Evolutionary conservation across 2,888 invertebrate species (phyloP), one percentile per base, ranked within the genome.

Genomic region (Drosophila nr. medialis): DNA sequence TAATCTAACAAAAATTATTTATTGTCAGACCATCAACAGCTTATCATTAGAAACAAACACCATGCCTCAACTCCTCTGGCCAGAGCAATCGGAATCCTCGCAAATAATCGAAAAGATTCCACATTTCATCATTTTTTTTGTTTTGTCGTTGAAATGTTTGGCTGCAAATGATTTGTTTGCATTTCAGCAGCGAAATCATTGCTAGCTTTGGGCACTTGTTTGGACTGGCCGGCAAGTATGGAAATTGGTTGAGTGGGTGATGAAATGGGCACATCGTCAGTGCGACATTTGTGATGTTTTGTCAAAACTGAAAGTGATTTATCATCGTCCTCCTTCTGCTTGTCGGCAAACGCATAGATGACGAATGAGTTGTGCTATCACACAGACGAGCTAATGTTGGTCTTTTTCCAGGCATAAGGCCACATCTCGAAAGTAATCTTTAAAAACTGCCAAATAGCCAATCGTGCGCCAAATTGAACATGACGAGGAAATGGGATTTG

Each of bases 231-330:
- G 58, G 34, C 71, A 51, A 72, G 72, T 81, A 88, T 88, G 83
- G 70, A 83, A 81, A 83, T 83, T 61, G 34, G 45, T 42, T 50
- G 55, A 64, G 72, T 64, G 70, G 51, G 64, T 66, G 86, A 68
- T 73, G 83, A 80, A 80, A 82, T 83, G 69, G 69, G 67, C 64
- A 54, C 49, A 64, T 29, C 58, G 54, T 45, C 75, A 70, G 75
- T 64, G 73, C 63, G 82, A 80, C 84, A 84, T 80, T 89, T 89
- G 87, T 75, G 80, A 86, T 85, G 75, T 86, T 86, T 84, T 86
- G 89, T 87, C 89, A 84, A 82, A 88, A 89, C 84, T 77, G 87
- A 86, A 89, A 81, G 74, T 86, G 87, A 86, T 86, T 89, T 86
- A 86, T 89, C 87, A 77, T 84, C 81, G 74, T 70, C 69, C 30